A percentile compares a stretch with the other conserved stretches of the same genome.
Evolutionary conservation across 2,113 vertebrate genomes (phyloP).

Genomic region (Sphaerodactylus townsendi): DNA sequence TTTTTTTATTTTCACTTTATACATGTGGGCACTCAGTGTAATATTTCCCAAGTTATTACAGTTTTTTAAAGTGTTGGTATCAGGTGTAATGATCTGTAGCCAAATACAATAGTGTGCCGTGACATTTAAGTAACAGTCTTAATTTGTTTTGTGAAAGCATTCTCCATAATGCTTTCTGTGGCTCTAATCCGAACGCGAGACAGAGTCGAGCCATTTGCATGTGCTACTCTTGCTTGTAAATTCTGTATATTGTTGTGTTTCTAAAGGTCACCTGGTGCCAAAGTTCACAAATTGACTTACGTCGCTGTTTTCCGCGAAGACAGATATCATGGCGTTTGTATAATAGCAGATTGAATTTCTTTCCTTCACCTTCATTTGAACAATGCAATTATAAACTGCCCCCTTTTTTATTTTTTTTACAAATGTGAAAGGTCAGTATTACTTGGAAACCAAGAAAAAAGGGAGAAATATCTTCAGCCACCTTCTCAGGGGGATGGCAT

Average conservation of each 20-base stretch:
- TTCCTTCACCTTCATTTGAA: slow-evolving; percentile 72
- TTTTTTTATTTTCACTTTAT: slow-evolving; percentile 70
- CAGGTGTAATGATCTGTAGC: slow-evolving; percentile 99
- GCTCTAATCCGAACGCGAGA: slow-evolving; percentile 72
- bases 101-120: slow-evolving; percentile 96
- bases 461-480: neutral
- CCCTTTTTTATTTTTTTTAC: slow-evolving; percentile 58
- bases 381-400: slow-evolving; percentile 79
- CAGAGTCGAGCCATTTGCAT: slow-evolving; percentile 84
- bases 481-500: slow-evolving; percentile 42
- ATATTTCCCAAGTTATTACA: slow-evolving; percentile 97
- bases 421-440: slow-evolving; percentile 76
- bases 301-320: slow-evolving; percentile 71
- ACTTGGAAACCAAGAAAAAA: slow-evolving; percentile 62
- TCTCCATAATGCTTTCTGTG: slow-evolving; percentile 75
- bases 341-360: slow-evolving; percentile 81
- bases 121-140: slow-evolving; percentile 99
- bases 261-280: slow-evolving; percentile 95
- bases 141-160: slow-evolving; percentile 91
- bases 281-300: slow-evolving; percentile 98
- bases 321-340: slow-evolving; percentile 81
- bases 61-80: slow-evolving; percentile 93
- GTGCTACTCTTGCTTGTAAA: slow-evolving; percentile 82
- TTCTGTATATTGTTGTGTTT: slow-evolving; percentile 84
- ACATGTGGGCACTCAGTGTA: slow-evolving; percentile 81